A percentile compares a stretch with the other conserved stretches of the same genome.
Conservation (phyloP, 2,797 vertebrate species). For the Microhierax caerulescens region DNA sequence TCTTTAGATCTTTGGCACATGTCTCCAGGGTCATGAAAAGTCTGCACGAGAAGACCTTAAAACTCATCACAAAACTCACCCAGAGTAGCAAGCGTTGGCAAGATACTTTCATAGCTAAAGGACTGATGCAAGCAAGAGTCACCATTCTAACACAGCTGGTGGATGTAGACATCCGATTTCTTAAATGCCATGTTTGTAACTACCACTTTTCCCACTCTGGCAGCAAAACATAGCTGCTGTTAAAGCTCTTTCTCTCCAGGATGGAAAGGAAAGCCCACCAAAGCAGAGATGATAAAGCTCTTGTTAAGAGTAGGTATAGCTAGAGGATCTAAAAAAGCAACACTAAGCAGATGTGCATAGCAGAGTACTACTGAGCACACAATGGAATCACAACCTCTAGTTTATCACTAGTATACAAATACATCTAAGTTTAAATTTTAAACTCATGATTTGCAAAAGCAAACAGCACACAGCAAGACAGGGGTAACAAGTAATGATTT, state of each 20-base stretch:
- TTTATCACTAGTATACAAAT: not conserved
- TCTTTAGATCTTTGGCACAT: not conserved
- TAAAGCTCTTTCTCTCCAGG: not conserved
- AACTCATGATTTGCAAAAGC: not conserved
- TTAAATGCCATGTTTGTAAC: not conserved
- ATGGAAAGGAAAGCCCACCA: not conserved
- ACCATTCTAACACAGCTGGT: not conserved
- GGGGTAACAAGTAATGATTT: not conserved
- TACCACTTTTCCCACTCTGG: not conserved
- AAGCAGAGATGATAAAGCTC: not conserved
- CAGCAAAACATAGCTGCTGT: not conserved
- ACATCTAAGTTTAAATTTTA: not conserved
- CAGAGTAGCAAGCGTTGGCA: not conserved
- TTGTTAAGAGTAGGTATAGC: not conserved
- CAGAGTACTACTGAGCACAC: not conserved
- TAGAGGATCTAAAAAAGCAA: not conserved
- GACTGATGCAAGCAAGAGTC: not conserved
- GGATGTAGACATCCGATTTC: not conserved
- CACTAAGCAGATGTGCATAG: not conserved
- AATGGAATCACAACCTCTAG: not conserved
- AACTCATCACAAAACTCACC: not conserved
- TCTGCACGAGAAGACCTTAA: not conserved
- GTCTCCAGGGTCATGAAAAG: not conserved
- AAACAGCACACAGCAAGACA: not conserved
- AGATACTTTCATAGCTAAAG: not conserved